Evolutionary conservation across 2,113 vertebrate genomes (phyloP), one percentile per base, ranked within the genome.

Genomic region (Takifugu flavidus): DNA sequence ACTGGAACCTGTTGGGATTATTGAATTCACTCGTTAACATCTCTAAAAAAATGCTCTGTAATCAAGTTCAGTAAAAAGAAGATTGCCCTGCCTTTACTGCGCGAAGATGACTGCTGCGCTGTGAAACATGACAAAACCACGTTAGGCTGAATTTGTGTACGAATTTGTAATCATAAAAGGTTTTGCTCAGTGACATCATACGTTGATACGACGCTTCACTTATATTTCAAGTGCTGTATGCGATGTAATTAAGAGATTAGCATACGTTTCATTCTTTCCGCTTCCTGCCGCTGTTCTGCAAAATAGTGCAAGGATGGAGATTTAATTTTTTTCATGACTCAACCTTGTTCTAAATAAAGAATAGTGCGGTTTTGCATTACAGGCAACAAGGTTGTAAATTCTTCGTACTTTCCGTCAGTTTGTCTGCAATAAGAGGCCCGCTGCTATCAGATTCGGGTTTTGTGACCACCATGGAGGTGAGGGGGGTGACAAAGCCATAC

Each of bases 381-480:
- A 31, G 7, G 29, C 7, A 39, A 10, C 7, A 39, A 39, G 1
- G 6, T 39, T 39, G 7, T 39, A 39, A 39, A 46, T 14, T 20
- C 12, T 7, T 31, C 46, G 62, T 89, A 62, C 89, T 84, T 60
- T 98, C 94, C 0, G 86, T 86, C 15, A 96, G 88, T 70, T 97
- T 98, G 73, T 94, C 89, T 1, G 91, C 94, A 59, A 96, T 87
- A 29, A 94, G 58, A 5, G 61, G 28, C 2, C 72, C 47, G 1
- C 46, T 29, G 62, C 8, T 10, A 2, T 88, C 80, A 1, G 51
- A 77, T 56, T 89, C 65, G 25, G 94, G 94, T 66, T 95, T 94
- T 59, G 90, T 94, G 75, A 97, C 92, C 64, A 98, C 93, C 96
- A 98, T 93, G 52, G 96, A 95, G 0, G 95, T 98, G 76, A 98